Conservation (phyloP, 2,797 vertebrate species). For the Amazona ochrocephala region DNA sequence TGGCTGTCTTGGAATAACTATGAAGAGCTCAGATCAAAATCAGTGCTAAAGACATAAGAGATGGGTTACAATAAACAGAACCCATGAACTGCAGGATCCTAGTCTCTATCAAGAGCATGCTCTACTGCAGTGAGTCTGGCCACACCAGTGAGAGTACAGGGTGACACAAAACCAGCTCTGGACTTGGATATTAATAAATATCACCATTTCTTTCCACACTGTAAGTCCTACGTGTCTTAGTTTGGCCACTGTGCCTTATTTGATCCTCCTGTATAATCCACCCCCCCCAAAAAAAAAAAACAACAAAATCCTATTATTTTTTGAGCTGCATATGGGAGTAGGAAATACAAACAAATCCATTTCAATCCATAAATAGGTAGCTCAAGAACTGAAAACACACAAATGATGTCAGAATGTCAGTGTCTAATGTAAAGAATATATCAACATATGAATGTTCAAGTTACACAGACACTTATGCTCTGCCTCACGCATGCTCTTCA, state of each 20-base stretch:
- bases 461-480: fast-evolving
- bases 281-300: no score
- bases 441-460: neutral
- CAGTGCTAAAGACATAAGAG: neutral
- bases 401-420: neutral
- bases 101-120: fast-evolving
- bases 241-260: neutral
- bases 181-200: neutral
- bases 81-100: neutral
- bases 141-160: neutral
- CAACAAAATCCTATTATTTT: neutral
- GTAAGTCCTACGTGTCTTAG: neutral
- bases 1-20: neutral
- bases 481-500: neutral
- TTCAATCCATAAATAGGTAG: neutral
- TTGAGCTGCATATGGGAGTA: neutral
- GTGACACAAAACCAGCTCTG: neutral
- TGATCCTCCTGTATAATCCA: neutral
- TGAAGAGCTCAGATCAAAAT: neutral
- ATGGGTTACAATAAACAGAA: neutral
- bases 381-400: neutral
- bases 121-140: neutral
- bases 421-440: neutral
- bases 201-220: neutral
- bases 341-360: neutral